These are phyloP conservation scores for Athalia rosae DNA, from an alignment of 2,888 invertebrate genomes.

Conservation along the genomic window DNA sequence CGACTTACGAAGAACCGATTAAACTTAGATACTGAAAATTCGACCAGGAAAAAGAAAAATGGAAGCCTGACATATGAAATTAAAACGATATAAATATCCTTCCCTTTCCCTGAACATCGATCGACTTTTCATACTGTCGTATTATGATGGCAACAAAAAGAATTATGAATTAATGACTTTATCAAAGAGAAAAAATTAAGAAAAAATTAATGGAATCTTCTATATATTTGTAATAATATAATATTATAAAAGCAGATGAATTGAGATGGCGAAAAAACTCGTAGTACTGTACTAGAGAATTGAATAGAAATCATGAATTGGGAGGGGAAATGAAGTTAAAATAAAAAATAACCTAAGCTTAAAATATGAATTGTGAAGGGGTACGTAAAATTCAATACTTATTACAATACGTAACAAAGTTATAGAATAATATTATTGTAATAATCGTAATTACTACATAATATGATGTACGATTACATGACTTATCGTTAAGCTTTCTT, in stretches of 20 bases:
- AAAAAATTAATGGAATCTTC: too few species aligned
- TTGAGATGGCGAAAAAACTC: slow-evolving; percentile 4
- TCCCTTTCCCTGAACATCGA: too few species aligned
- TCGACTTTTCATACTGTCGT: too few species aligned
- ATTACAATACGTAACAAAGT: background rate
- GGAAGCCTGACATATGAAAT: too few species aligned
- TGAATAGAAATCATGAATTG: background rate
- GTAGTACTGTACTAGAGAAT: slow-evolving; percentile 18
- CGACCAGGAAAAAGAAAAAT: too few species aligned
- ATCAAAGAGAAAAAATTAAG: too few species aligned
- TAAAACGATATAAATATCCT: too few species aligned
- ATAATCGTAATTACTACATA: slow-evolving; percentile 4
- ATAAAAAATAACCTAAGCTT: background rate
- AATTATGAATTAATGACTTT: too few species aligned
- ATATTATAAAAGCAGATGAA: slow-evolving; percentile 4
- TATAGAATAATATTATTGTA: slow-evolving; percentile 2
- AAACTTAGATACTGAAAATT: background rate
- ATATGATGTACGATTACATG: background rate
- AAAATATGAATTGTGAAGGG: too few species aligned
- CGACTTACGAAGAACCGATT: slow-evolving; percentile 1
- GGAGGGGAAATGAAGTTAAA: background rate
- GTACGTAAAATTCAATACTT: background rate
- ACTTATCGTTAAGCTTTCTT: slow-evolving; percentile 64
- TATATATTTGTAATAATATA: background rate
- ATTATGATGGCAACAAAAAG: too few species aligned